Base-by-base conservation (phyloP, 1,140 invertebrate species). In the Brachionus calyciflorus region DNA sequence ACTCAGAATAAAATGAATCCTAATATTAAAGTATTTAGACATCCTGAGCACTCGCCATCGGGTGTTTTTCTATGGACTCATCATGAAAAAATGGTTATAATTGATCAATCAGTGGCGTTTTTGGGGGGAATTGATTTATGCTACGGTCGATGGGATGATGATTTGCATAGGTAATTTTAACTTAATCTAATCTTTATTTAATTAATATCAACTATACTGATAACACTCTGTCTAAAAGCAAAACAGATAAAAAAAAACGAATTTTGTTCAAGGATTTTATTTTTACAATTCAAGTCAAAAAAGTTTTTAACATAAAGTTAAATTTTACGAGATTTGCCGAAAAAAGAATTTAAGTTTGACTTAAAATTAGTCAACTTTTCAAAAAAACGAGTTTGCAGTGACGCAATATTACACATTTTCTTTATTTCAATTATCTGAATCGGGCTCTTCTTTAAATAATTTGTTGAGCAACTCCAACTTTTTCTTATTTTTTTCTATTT, bases 61-160 rank as follows among this genome's bases (percentile, higher is more conserved):
- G 41, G 89, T 1, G 33, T 96, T 0, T 89, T 94, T 79, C 87
- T 98, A 33, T 98, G 95, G 95, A 94, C 95, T 1, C 95, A 99
- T 86, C 96, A 99, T 84, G 96, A 98, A 84, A 99, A 98, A 86
- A 89, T 97, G 14, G 92, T 98, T 1, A 90, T 93, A 17, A 89
- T 99, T 0, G 96, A 98, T 86, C 96, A 99, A 84, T 90, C 89
- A 9, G 89, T 93, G 79, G 94, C 94, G 10, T 98, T 97, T 86
- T 83, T 98, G 7, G 94, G 95, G n/a, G 96, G 96, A 6, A 90
- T 98, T 63, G 95, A 98, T 87, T 87, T 98, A 3, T 97, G 94
- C 82, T 98, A 96, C 82, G 95, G 88, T 21, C 81, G 89, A 57
- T 89, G 89, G 89, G 89, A 89, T 83, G 86, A 88, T 79, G 82